Percentiles rank a stretch among this genome's conserved stretches.
These are phyloP conservation scores for Martes martes DNA, from an alignment of 2,113 vertebrate genomes.

Conservation along the genomic window DNA sequence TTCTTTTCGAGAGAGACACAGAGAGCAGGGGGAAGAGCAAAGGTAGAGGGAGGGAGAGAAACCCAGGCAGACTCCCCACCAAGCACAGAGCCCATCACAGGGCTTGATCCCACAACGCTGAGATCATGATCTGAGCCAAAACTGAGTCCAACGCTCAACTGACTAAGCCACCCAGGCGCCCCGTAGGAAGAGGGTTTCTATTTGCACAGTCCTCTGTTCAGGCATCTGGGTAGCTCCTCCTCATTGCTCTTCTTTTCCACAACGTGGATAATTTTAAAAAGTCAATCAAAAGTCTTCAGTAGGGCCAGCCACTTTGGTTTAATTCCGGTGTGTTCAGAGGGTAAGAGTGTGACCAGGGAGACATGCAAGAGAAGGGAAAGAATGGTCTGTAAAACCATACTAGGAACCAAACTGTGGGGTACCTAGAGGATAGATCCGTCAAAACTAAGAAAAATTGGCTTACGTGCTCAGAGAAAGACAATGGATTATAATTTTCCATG, in stretches of 20 bases:
- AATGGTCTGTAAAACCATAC: background rate
- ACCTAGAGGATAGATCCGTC: background rate
- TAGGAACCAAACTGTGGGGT: background rate
- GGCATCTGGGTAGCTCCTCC: background rate
- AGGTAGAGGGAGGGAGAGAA: background rate
- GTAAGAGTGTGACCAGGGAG: background rate
- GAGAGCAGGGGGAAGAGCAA: background rate
- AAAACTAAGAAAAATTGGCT: slow-evolving; percentile 27
- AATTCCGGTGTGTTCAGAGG: background rate
- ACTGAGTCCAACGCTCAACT: background rate
- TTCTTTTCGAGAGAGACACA: background rate
- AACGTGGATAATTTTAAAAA: background rate
- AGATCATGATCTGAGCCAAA: background rate
- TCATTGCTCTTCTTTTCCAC: background rate
- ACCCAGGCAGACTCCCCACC: background rate
- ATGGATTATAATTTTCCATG: background rate
- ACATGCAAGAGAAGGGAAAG: background rate
- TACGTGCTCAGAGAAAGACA: background rate
- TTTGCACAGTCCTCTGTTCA: background rate
- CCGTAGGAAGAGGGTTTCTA: background rate
- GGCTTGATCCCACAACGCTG: background rate
- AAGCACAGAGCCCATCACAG: background rate
- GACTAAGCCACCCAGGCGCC: background rate
- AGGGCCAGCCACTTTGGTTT: background rate
- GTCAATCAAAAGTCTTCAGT: background rate